Evolutionary conservation across 2,888 invertebrate species (phyloP).

Genomic region (Subacronicta megacephala): DNA sequence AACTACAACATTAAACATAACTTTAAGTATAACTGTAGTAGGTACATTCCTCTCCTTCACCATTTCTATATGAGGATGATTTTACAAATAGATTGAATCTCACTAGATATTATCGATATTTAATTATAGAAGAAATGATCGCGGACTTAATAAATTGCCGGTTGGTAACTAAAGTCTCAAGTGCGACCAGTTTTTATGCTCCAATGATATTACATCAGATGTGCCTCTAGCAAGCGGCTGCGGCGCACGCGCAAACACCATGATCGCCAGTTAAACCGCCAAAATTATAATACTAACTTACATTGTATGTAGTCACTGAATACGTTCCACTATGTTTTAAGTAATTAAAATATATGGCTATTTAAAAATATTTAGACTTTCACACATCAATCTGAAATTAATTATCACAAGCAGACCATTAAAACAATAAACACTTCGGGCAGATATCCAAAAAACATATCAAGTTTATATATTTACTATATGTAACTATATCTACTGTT

Average conservation of each 20-base stretch:
- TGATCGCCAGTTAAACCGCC: slow-evolving; percentile 33
- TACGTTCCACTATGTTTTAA: neutral
- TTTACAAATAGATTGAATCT: slow-evolving; percentile 23
- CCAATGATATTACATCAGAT: slow-evolving; percentile 72
- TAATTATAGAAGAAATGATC: slow-evolving; percentile 54
- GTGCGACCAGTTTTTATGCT: slow-evolving; percentile 79
- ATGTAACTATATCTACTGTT: slow-evolving; percentile 10
- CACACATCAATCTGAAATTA: slow-evolving; percentile 3
- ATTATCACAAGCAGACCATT: slow-evolving; percentile 4
- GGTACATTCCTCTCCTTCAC: no score
- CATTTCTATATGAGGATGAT: slow-evolving; percentile 7
- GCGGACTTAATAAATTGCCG: slow-evolving; percentile 53
- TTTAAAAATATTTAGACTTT: slow-evolving; percentile 16
- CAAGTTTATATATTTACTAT: slow-evolving; percentile 7
- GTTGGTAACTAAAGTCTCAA: slow-evolving; percentile 71
- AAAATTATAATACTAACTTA: slow-evolving; percentile 25
- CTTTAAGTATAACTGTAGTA: no score
- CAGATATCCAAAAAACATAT: slow-evolving; percentile 22
- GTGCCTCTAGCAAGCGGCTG: slow-evolving; percentile 57
- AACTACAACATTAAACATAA: slow-evolving; percentile 39
- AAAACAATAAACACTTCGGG: slow-evolving; percentile 23
- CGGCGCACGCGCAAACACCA: slow-evolving; percentile 46
- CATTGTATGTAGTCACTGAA: slow-evolving; percentile 2
- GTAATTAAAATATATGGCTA: neutral
- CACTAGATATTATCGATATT: slow-evolving; percentile 30